Conservation (phyloP, 2,888 invertebrate species). For the Gymnocheta viridis region DNA sequence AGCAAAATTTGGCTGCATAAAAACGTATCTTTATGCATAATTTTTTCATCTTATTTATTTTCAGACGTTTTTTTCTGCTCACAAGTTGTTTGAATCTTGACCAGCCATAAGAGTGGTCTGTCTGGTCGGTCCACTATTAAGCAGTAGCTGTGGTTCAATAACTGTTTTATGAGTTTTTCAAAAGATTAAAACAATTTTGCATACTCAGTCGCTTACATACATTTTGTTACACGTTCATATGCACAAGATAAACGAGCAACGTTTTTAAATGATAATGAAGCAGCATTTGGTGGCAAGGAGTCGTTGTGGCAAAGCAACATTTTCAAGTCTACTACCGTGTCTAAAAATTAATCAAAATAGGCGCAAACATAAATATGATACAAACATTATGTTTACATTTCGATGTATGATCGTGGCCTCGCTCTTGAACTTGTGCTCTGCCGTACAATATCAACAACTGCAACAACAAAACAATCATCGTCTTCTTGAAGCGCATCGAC, state of each 20-base stretch:
- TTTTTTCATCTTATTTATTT: slow-evolving; percentile 23
- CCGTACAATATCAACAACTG: slow-evolving; percentile 43
- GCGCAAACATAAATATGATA: slow-evolving; percentile 15
- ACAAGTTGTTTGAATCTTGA: background rate
- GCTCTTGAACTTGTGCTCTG: slow-evolving; percentile 65
- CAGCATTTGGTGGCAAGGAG: slow-evolving; percentile 17
- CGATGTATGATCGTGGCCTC: slow-evolving; percentile 40
- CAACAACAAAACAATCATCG: slow-evolving; percentile 36
- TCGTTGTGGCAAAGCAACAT: background rate
- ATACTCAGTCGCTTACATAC: background rate
- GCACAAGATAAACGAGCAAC: slow-evolving; percentile 18
- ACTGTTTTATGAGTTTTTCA: slow-evolving; percentile 58
- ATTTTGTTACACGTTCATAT: background rate
- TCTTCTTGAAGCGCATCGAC: slow-evolving; percentile 46
- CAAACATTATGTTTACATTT: slow-evolving; percentile 57
- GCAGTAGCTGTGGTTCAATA: slow-evolving; percentile 53
- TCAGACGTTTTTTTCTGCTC: background rate
- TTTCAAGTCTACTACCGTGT: slow-evolving; percentile 31
- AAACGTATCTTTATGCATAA: slow-evolving; percentile 2
- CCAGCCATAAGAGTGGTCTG: background rate
- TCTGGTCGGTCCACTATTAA: background rate
- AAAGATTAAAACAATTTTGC: slow-evolving; percentile 31
- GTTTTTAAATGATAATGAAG: slow-evolving; percentile 17
- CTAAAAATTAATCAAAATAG: slow-evolving; percentile 53
- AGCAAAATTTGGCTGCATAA: background rate